Conservation (phyloP, 2,888 invertebrate species). For the Sesia apiformis region DNA sequence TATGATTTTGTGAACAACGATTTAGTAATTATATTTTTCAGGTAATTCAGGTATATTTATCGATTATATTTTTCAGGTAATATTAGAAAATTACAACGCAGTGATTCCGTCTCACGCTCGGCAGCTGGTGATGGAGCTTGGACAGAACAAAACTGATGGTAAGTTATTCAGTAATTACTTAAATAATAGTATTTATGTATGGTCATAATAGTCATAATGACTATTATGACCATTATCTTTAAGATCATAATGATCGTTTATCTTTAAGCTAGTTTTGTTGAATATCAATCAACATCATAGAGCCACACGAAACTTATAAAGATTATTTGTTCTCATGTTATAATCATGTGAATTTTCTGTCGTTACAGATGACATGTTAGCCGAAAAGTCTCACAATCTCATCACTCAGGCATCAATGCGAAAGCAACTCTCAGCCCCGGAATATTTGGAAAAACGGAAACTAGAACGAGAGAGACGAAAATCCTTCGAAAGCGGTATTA, state of each 20-base stretch:
- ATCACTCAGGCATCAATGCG: constrained; percentile 77
- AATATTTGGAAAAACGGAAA: constrained; percentile 91
- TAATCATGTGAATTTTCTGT: not conserved
- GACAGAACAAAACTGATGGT: constrained; percentile 84
- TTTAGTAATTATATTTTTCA: constrained; percentile 35
- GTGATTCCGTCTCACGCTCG: constrained; percentile 96
- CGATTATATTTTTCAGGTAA: constrained; percentile 75
- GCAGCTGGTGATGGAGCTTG: constrained; percentile 91
- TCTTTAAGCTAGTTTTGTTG: no score
- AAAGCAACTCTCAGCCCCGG: constrained; percentile 88
- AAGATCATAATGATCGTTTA: no score
- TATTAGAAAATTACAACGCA: constrained; percentile 93
- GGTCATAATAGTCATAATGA: no score
- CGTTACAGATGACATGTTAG: constrained; percentile 75
- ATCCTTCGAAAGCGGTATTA: constrained; percentile 75
- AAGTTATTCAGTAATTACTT: constrained; percentile 18
- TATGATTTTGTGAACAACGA: no score
- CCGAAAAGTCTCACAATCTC: constrained; percentile 73
- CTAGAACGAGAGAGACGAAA: constrained; percentile 80
- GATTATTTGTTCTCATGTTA: not conserved
- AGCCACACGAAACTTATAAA: not conserved
- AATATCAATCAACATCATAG: not conserved
- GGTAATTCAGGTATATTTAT: constrained; percentile 74
- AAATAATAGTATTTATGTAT: no score
- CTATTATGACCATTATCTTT: no score